Conservation (phyloP, 2,113 vertebrate genomes). For the Chionodraco myersi region DNA sequence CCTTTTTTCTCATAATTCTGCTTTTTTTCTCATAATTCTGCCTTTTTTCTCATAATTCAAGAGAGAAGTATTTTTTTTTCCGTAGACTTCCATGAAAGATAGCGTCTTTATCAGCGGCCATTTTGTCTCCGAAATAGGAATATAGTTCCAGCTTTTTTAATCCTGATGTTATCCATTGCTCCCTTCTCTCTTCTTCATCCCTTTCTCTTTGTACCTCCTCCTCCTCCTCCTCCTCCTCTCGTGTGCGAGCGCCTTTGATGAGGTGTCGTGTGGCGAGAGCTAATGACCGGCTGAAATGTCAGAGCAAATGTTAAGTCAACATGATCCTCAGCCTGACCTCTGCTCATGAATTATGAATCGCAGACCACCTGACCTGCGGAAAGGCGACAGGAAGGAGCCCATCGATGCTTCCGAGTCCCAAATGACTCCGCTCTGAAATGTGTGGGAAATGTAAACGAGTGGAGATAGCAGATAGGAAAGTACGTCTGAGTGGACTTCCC, state of each 20-base stretch:
- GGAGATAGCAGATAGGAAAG: conserved; percentile 16
- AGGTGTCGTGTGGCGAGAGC: conserved; percentile 73
- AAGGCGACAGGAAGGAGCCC: conserved; percentile 19
- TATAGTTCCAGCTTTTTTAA: too few relatives aligned
- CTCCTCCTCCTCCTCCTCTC: background rate
- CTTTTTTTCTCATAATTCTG: too few relatives aligned
- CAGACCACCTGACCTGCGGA: conserved; percentile 66
- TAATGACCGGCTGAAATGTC: conserved; percentile 83
- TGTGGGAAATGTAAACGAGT: conserved; percentile 14
- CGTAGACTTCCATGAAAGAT: too few relatives aligned
- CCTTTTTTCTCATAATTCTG: too few relatives aligned
- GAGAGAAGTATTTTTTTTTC: too few relatives aligned
- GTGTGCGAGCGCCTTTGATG: conserved; percentile 69
- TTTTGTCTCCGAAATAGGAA: too few relatives aligned
- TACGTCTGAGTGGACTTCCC: conserved; percentile 35
- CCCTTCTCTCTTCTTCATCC: background rate
- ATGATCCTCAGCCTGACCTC: conserved; percentile 72
- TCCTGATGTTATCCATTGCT: background rate
- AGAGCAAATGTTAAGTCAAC: conserved; percentile 84
- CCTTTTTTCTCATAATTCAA: too few relatives aligned
- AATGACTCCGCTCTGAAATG: conserved; percentile 7
- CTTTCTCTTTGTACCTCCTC: background rate
- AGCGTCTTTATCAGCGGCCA: too few relatives aligned
- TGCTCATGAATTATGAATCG: conserved; percentile 78
- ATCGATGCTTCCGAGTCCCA: conserved; percentile 22